Evolutionary conservation across 37 sponge, comb jelly and placozoan genomes (phyloP), one percentile per base, ranked within the genome.

Genomic region (Cliona cf. orientalis): DNA sequence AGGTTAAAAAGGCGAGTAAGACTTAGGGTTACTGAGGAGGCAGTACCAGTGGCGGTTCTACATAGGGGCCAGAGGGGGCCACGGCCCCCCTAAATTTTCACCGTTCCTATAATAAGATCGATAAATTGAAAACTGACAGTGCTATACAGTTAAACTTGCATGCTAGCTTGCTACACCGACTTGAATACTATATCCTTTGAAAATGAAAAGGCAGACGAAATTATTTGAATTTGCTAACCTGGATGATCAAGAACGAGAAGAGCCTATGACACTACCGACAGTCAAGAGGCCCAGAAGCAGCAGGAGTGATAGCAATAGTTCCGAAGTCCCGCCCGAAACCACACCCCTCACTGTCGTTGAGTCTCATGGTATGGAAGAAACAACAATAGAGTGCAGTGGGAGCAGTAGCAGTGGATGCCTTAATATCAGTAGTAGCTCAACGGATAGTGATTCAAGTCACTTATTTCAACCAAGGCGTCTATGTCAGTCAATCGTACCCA

Each of bases 381-480:
- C 11, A 7, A 62, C 26, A 6, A 62, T 22, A n/a, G 63, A 62
- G 63, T 62, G 25, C 17, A 6, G 63, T 22, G 23, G 29, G 17
- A n/a, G 63, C 6, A 62, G 26, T 62, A 62, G 63, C 63, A 62
- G 63, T 14, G 29, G 29, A 62, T 62, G 25, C 63, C 63, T 22
- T 26, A 22, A 62, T 62, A 62, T n/a, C 17, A 9, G 17, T 62
- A 62, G 63, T 26, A 62, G 63, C 26, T 62, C 63, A 62, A 49
- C 53, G 14, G 53, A 49, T 49, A 49, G 53, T 49, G 53, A n/a
- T 62, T 62, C 63, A 62, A 62, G 63, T 62, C 63, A 62, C 63
- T 62, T 62, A 62, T 62, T 62, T n/a, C 63, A 62, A 62, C 63
- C 63, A 62, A 62, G 63, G 63, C 29, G 63, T 62, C 17, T n/a